Conservation (phyloP, 2,888 invertebrate genomes). For the Drosophila neotestacea region DNA sequence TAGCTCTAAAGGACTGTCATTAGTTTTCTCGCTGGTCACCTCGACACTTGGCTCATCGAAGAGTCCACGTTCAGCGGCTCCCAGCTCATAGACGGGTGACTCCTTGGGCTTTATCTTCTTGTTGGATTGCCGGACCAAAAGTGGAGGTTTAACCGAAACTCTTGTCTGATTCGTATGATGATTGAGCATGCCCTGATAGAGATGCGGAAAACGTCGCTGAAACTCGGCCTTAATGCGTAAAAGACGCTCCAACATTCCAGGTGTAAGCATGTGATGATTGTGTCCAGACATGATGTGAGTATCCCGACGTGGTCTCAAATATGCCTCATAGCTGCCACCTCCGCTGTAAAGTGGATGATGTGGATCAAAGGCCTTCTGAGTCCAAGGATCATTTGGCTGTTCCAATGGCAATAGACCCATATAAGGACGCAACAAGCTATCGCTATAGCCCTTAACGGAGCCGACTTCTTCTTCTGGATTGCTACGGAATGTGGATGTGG, state of each 20-base stretch:
- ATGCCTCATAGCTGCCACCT: constrained; percentile 77
- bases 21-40: constrained; percentile 6
- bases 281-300: constrained; percentile 53
- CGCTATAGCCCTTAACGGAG: constrained; percentile 51
- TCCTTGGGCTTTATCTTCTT: constrained; percentile 14
- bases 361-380: constrained; percentile 65
- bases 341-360: constrained; percentile 69
- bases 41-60: constrained; percentile 32
- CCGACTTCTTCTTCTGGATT: constrained; percentile 35
- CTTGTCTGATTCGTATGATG: constrained; percentile 62
- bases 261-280: constrained; percentile 62
- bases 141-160: constrained; percentile 69
- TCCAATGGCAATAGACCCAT: constrained; percentile 77
- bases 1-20: background rate
- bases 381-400: constrained; percentile 81
- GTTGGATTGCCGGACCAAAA: constrained; percentile 49
- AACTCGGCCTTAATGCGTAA: constrained; percentile 73
- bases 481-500: constrained; percentile 10
- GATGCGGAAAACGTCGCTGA: constrained; percentile 72
- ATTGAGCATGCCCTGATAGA: constrained; percentile 75
- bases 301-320: constrained; percentile 70
- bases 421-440: constrained; percentile 73
- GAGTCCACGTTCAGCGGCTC: constrained; percentile 74
- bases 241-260: constrained; percentile 74
- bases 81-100: constrained; percentile 68